A percentile compares a stretch with the other conserved stretches of the same genome.
Conservation (phyloP, 2,113 vertebrate genomes). For the Chionomys nivalis region DNA sequence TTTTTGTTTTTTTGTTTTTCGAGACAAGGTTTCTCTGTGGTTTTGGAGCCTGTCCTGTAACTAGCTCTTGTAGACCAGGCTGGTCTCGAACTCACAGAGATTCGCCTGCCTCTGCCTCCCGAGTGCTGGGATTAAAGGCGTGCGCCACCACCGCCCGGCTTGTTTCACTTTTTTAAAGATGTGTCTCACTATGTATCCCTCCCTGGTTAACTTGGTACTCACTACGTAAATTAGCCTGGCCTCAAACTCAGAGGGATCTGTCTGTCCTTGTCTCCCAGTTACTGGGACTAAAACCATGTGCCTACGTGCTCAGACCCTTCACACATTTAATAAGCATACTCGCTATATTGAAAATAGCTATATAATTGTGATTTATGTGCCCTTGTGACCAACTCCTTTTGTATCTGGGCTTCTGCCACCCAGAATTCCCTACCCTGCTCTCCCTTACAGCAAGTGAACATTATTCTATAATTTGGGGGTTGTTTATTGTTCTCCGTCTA, state of each 20-base stretch:
- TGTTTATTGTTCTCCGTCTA: background rate
- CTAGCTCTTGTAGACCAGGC: too few species aligned
- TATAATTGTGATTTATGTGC: background rate
- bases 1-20: too few species aligned
- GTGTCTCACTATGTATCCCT: background rate
- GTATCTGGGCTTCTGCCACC: background rate
- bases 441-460: background rate
- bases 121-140: too few species aligned
- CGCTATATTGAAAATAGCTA: background rate
- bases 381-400: background rate
- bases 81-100: too few species aligned
- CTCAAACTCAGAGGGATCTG: background rate
- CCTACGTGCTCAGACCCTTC: background rate
- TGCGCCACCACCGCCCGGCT: too few species aligned
- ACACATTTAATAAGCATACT: constrained; percentile 1
- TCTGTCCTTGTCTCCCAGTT: background rate
- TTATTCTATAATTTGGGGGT: background rate
- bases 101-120: too few species aligned
- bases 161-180: background rate
- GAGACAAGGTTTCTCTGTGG: too few species aligned
- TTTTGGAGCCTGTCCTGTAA: too few species aligned
- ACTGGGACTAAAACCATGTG: background rate
- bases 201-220: background rate
- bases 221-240: background rate
- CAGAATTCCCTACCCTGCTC: background rate